A percentile compares a stretch with the other conserved stretches of the same genome.
phyloP scores from a whole-genome alignment of 2,113 vertebrate genomes.

The Bolborhynchus lineola region DNA sequence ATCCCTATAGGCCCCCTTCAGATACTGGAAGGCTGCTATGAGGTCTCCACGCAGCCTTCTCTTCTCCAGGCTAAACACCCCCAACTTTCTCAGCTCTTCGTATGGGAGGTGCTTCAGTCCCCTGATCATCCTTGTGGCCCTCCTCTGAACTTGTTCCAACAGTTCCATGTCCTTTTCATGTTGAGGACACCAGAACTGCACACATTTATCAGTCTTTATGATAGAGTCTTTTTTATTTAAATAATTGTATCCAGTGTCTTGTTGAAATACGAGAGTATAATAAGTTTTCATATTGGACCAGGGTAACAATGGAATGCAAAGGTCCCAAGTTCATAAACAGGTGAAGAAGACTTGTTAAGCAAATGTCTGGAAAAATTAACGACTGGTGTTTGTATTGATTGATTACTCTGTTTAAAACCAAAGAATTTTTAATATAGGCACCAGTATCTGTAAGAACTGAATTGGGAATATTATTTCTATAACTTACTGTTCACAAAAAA shows the following conservation, averaged over 20 bases:
- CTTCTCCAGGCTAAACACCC: no score
- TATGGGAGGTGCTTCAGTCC: no score
- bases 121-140: no score
- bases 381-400: background rate
- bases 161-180: no score
- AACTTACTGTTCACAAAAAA: background rate
- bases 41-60: no score
- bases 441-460: background rate
- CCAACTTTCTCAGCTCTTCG: no score
- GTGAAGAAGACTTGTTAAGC: background rate
- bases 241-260: background rate
- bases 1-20: no score
- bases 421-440: rapidly evolving
- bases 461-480: background rate
- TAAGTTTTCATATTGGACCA: background rate
- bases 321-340: background rate
- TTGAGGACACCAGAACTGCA: no score
- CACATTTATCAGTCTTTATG: background rate
- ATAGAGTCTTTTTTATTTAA: background rate
- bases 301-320: background rate
- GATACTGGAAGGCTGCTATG: no score
- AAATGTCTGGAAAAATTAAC: background rate
- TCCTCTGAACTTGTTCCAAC: no score
- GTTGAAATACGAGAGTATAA: background rate
- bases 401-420: background rate